phyloP scores from a whole-genome alignment of 2,113 vertebrate genomes.

The Clarias macrocephalus region DNA sequence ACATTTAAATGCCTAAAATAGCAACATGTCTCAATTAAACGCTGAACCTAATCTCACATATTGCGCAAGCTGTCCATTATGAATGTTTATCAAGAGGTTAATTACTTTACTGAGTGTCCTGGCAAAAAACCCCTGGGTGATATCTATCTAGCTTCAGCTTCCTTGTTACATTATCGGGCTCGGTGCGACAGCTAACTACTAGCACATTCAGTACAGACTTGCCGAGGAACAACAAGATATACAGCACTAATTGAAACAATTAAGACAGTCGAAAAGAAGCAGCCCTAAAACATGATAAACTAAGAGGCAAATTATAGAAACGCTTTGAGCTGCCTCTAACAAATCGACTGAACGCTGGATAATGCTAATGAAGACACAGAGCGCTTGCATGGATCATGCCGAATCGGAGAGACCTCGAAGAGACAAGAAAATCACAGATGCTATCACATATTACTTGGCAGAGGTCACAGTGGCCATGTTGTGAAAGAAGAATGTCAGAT shows the following conservation, averaged over 20 bases:
- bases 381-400: no score
- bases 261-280: not conserved
- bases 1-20: not conserved
- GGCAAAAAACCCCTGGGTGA: constrained; percentile 2
- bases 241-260: not conserved
- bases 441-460: no score
- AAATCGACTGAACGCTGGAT: not conserved
- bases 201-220: not conserved
- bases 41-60: not conserved
- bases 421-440: no score
- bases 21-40: not conserved
- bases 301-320: not conserved
- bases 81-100: not conserved
- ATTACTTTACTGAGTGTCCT: not conserved
- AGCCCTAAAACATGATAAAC: not conserved
- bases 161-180: not conserved
- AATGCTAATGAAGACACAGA: not conserved
- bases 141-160: constrained; percentile 2
- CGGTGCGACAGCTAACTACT: not conserved
- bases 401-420: no score
- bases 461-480: no score
- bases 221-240: no score
- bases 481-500: no score
- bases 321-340: not conserved
- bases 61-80: not conserved